Evolutionary conservation across 2,888 invertebrate species (phyloP).

Genomic region (Agrochola lychnidis): DNA sequence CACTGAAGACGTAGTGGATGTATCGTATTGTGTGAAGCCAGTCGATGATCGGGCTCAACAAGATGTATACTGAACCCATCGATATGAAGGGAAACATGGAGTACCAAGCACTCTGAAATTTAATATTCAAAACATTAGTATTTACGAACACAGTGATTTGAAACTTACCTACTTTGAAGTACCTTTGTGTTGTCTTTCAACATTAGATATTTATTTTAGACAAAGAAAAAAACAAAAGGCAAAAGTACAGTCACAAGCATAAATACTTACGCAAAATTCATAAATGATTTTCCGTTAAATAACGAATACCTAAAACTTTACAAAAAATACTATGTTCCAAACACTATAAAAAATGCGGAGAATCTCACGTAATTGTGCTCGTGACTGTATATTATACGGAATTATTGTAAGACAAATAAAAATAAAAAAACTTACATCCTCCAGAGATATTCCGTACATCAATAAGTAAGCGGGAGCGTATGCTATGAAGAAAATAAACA

Average conservation of each 20-base stretch:
- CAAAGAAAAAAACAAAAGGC: neutral
- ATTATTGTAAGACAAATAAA: neutral
- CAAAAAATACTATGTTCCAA: neutral
- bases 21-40: constrained; percentile 75
- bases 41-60: constrained; percentile 73
- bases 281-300: neutral
- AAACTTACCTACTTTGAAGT: neutral
- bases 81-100: constrained; percentile 74
- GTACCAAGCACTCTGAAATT: constrained; percentile 77
- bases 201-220: neutral
- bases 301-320: neutral
- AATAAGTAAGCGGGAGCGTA: constrained; percentile 78
- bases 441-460: constrained; percentile 69
- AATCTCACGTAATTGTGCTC: neutral
- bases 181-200: neutral
- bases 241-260: neutral
- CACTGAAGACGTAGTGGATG: constrained; percentile 74
- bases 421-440: constrained; percentile 71
- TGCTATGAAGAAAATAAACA: constrained; percentile 80
- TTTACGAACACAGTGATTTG: neutral
- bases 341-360: neutral
- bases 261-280: neutral
- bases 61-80: constrained; percentile 72
- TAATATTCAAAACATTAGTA: neutral
- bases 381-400: neutral